Conservation (phyloP, 1,140 invertebrate genomes). For the Telenomus remus region DNA sequence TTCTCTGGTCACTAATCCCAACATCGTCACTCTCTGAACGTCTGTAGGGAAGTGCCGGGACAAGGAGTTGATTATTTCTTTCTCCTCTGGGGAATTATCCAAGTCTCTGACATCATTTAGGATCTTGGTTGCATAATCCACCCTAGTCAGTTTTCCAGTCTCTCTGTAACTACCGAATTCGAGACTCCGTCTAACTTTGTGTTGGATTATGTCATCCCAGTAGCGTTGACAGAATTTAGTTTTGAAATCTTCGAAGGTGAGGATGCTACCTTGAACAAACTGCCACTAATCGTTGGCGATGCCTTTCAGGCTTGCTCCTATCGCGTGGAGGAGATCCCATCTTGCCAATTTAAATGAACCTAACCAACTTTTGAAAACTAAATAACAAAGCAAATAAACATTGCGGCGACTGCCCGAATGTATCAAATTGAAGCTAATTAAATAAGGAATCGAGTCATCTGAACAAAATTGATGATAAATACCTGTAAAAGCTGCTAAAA, state of each 20-base stretch:
- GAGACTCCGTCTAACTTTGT: not conserved
- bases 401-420: no score
- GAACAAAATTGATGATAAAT: no score
- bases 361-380: no score
- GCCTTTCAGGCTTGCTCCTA: not conserved
- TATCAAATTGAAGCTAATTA: no score
- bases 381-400: no score
- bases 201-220: not conserved
- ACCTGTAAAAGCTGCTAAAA: no score
- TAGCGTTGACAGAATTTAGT: not conserved
- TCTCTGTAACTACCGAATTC: not conserved
- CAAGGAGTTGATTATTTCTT: not conserved
- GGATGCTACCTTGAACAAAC: not conserved
- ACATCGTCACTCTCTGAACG: not conserved
- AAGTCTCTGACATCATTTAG: not conserved
- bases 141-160: not conserved
- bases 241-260: not conserved
- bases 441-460: no score
- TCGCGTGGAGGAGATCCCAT: not conserved
- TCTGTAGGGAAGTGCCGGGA: not conserved
- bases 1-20: not conserved
- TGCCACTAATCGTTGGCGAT: not conserved
- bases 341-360: not conserved
- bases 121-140: not conserved
- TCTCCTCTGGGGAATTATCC: not conserved